These are phyloP conservation scores for Columba janthina DNA, from an alignment of 2,113 vertebrate species.

Conservation along the genomic window DNA sequence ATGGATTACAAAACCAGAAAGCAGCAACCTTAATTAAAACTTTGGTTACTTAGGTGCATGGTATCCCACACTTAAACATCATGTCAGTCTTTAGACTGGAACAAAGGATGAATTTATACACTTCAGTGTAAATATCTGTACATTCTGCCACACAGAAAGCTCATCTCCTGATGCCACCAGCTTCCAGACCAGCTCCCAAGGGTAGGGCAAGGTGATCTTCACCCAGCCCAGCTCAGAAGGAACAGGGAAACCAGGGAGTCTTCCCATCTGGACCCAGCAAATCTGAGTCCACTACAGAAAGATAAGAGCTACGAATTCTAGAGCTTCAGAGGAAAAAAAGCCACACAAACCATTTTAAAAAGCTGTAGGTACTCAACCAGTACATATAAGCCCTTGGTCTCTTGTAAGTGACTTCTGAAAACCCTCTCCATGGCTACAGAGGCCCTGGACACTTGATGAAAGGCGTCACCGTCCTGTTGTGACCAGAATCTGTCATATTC, in stretches of 20 bases:
- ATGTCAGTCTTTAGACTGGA: background rate
- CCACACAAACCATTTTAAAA: background rate
- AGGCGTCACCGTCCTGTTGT: background rate
- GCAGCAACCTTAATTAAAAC: background rate
- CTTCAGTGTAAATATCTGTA: background rate
- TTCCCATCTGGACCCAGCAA: background rate
- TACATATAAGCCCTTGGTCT: background rate
- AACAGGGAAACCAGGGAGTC: background rate
- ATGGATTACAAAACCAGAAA: background rate
- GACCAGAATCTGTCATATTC: background rate
- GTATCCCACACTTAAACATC: background rate
- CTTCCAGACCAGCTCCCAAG: background rate
- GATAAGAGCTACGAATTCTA: background rate
- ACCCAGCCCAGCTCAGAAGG: background rate
- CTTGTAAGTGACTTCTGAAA: background rate
- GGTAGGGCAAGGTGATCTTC: background rate
- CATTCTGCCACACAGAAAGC: background rate
- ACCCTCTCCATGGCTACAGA: background rate
- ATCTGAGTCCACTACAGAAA: background rate
- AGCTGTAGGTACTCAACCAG: background rate
- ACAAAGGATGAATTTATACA: background rate
- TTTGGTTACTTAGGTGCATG: accelerated
- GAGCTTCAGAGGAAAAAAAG: background rate
- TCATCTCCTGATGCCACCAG: background rate
- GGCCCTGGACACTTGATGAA: background rate